These are phyloP conservation scores for Pedionomus torquatus DNA, from an alignment of 2,113 vertebrate species.

Conservation along the genomic window DNA sequence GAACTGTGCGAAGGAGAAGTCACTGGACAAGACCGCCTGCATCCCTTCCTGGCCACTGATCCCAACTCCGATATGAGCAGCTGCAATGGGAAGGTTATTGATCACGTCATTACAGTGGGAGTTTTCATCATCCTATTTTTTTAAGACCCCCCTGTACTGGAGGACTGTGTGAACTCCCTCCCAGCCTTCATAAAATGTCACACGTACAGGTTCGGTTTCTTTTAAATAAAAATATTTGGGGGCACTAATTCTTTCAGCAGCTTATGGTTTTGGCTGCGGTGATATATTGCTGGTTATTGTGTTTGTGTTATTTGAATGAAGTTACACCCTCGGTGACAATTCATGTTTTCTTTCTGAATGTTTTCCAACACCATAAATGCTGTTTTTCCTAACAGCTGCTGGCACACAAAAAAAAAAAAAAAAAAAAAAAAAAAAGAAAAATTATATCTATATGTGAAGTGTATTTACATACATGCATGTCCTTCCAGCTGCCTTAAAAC, in stretches of 20 bases:
- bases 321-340: not conserved
- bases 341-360: not conserved
- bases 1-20: conserved; percentile 94
- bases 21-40: conserved; percentile 92
- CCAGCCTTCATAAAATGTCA: not conserved
- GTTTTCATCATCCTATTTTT: not conserved
- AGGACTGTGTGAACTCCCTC: not conserved
- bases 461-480: not conserved
- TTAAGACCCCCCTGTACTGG: not conserved
- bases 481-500: not conserved
- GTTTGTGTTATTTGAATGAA: not conserved
- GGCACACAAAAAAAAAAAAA: not conserved
- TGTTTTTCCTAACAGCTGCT: not conserved
- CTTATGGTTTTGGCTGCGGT: not conserved
- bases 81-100: conserved; percentile 67
- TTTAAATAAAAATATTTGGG: rapidly evolving
- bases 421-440: not conserved
- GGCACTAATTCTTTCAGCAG: not conserved
- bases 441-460: not conserved
- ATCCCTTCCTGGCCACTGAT: conserved; percentile 95
- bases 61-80: conserved; percentile 92
- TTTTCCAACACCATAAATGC: not conserved
- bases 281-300: not conserved
- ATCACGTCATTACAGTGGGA: rapidly evolving
- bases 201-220: not conserved